These are phyloP conservation scores for Sebastiscus albofasciatus DNA, from an alignment of 2,797 vertebrate genomes.

Conservation along the genomic window DNA sequence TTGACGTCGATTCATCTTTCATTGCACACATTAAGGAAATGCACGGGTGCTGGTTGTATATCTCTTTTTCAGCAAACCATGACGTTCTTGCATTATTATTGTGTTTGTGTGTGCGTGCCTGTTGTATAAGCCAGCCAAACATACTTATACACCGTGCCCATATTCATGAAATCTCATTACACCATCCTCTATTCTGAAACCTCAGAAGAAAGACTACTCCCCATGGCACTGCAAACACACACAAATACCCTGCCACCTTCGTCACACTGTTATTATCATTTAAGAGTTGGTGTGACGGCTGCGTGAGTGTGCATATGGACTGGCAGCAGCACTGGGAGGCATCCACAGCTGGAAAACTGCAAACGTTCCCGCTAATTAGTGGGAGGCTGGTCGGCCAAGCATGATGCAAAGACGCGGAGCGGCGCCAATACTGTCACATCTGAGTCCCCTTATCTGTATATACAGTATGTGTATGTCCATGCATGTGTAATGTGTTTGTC, in stretches of 20 bases:
- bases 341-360: constrained; percentile 37
- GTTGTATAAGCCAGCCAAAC: constrained; percentile 3
- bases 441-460: constrained; percentile 21
- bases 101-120: neutral
- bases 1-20: neutral
- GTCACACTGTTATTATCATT: constrained; percentile 14
- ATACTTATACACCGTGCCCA: neutral
- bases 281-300: constrained; percentile 27
- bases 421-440: constrained; percentile 14
- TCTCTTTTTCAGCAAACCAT: neutral
- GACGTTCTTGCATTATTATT: neutral
- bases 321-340: constrained; percentile 34
- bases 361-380: constrained; percentile 64
- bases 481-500: neutral
- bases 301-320: constrained; percentile 16
- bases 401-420: constrained; percentile 36
- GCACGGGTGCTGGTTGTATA: neutral
- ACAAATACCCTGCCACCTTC: constrained; percentile 4
- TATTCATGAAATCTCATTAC: constrained; percentile 52
- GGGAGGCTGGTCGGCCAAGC: constrained; percentile 46
- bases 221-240: neutral
- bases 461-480: neutral
- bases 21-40: neutral
- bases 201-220: constrained; percentile 5
- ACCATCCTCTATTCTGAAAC: constrained; percentile 10